Evolutionary conservation across 2,113 vertebrate genomes (phyloP), one percentile per base, ranked within the genome.

Genomic region (Plecotus auritus): DNA sequence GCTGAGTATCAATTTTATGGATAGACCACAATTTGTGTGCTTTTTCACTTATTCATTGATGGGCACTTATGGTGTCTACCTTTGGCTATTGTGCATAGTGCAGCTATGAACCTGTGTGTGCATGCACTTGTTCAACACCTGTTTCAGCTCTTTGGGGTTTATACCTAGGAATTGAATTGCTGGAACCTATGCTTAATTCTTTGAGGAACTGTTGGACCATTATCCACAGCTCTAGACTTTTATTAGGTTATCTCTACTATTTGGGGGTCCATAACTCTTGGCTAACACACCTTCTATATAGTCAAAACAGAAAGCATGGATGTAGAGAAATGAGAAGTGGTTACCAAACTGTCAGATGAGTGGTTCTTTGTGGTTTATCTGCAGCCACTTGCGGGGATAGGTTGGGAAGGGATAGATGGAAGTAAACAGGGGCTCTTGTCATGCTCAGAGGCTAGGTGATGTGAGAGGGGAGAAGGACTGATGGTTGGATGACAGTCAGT

Each of bases 91-190:
- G 6, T 59, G 14, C 90, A 11, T 11, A 70, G 12, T 3, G 0
- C 18, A 54, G 37, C 30, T 18, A 0, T 37, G 17, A 69, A 54
- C 26, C 14, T 14, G 1, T 49, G 11, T 20, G 5, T 9, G 2
- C 22, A 0, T 23, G 13, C 7, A n/a, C 7, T 88, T 51, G 7
- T 84, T 35, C 37, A 30, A 83, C 32, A 4, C 26, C 26, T 90
- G 5, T 51, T 72, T 45, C 12, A 37, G 4, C 67, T 78, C 18
- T 61, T 40, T 49, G 28, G 32, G 4, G 9, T 30, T 1, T 26
- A 45, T 23, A 22, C 22, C 35, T 30, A 54, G 0, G 13, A 91
- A 61, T 7, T 10, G 47, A 13, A 42, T 66, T 49, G 7, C 47
- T 40, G 26, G 4, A 14, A 73, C 61, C 32, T 28, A 0, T 20